A percentile compares a stretch with the other conserved stretches of the same genome.
Evolutionary conservation across 2,888 invertebrate species (phyloP).

Genomic region (Achlya flavicornis): DNA sequence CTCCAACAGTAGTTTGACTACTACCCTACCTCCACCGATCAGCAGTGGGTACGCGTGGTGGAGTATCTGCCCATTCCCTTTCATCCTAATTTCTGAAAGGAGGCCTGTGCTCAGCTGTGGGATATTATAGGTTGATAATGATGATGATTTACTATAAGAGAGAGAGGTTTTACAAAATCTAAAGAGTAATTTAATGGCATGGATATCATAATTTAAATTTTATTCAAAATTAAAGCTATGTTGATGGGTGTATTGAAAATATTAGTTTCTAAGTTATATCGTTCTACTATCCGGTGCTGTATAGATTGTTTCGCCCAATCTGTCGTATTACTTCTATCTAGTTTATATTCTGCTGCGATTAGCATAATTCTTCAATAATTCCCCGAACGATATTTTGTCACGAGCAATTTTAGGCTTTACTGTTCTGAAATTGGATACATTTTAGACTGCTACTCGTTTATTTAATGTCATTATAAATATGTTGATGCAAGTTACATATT

Average conservation of each 20-base stretch:
- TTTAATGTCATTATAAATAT: slow-evolving; percentile 8
- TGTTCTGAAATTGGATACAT: slow-evolving; percentile 13
- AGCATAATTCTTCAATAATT: slow-evolving; percentile 63
- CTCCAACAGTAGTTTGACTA: too few relatives aligned
- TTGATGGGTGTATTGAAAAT: slow-evolving; percentile 9
- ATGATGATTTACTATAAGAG: too few relatives aligned
- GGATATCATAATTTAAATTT: too few relatives aligned
- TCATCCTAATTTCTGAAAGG: too few relatives aligned
- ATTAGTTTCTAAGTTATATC: slow-evolving; percentile 19
- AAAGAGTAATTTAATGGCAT: too few relatives aligned
- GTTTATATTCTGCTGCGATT: slow-evolving; percentile 55
- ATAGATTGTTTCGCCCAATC: slow-evolving; percentile 46
- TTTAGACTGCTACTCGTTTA: slow-evolving; percentile 4
- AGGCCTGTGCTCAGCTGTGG: too few relatives aligned
- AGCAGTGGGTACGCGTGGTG: too few relatives aligned
- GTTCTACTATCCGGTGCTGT: slow-evolving; percentile 14
- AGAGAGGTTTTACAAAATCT: too few relatives aligned
- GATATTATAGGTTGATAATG: too few relatives aligned
- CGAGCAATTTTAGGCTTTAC: slow-evolving; percentile 31
- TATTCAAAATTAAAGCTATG: too few relatives aligned
- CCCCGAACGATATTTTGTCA: slow-evolving; percentile 17
- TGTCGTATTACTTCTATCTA: slow-evolving; percentile 52
- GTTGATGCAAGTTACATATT: background rate
- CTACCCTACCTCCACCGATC: too few relatives aligned
- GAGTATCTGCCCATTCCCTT: too few relatives aligned